Percentiles rank a stretch among this genome's conserved stretches.
These are phyloP conservation scores for Phallusia fumigata DNA, from an alignment of 23 tunicate genomes.

Conservation along the genomic window DNA sequence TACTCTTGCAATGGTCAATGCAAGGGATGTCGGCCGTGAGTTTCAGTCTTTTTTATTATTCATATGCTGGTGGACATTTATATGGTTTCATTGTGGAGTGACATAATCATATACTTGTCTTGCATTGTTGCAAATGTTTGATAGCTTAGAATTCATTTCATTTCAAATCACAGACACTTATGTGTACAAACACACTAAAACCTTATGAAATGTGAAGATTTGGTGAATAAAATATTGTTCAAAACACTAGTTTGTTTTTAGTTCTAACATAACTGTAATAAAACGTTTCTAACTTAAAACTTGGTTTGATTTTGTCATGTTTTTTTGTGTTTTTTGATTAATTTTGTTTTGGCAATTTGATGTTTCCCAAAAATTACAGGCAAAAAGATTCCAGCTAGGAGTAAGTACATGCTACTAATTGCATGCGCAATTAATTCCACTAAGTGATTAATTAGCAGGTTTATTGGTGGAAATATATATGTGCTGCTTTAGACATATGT, in stretches of 20 bases:
- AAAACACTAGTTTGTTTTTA: no score
- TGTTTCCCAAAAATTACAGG: conserved; percentile 7
- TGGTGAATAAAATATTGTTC: no score
- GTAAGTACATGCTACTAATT: conserved; percentile 28
- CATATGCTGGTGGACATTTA: background rate
- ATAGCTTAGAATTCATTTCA: no score
- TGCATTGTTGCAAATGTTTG: no score
- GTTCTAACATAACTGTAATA: no score
- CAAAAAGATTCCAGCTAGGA: conserved; percentile 47
- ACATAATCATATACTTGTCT: background rate
- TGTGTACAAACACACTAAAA: no score
- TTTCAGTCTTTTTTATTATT: background rate
- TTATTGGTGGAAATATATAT: no score
- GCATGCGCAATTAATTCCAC: background rate
- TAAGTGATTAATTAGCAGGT: no score
- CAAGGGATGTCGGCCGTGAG: conserved; percentile 88
- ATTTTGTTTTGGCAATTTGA: background rate
- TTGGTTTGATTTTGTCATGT: background rate
- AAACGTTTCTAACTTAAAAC: no score
- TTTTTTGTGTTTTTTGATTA: background rate
- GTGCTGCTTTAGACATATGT: no score
- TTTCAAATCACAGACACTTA: no score
- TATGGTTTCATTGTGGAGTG: background rate
- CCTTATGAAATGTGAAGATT: no score
- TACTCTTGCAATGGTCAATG: conserved; percentile 85